phyloP scores from a whole-genome alignment of 2,888 invertebrate species.

The Cataglyphis altisquamis region DNA sequence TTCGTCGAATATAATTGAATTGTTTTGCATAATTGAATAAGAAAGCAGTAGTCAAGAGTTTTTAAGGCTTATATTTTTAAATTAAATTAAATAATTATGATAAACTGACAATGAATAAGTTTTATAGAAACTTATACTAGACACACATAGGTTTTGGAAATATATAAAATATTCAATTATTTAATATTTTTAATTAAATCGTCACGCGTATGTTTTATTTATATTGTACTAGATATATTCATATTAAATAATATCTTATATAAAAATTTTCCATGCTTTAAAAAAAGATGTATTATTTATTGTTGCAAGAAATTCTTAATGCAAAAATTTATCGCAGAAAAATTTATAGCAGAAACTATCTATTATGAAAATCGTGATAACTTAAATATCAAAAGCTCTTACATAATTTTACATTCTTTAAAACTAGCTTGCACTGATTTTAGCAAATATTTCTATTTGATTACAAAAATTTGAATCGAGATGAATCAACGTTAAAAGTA shows the following conservation, averaged over 20 bases:
- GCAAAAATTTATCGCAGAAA: background rate
- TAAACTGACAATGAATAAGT: background rate
- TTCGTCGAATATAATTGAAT: background rate
- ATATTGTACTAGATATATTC: background rate
- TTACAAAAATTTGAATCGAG: background rate
- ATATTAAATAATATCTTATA: background rate
- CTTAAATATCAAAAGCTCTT: background rate
- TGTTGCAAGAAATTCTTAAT: background rate
- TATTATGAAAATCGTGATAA: background rate
- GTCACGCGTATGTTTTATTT: background rate
- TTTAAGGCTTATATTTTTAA: background rate
- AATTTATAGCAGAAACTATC: background rate
- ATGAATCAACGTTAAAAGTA: constrained; percentile 31
- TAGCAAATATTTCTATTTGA: background rate
- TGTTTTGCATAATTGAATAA: background rate
- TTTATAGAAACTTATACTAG: background rate
- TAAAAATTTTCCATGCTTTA: background rate
- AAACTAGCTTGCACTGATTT: background rate
- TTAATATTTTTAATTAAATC: background rate
- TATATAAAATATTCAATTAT: background rate
- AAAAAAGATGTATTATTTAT: background rate
- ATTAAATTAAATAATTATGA: background rate
- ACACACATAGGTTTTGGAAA: background rate
- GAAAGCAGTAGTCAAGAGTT: background rate
- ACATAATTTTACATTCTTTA: background rate